Conservation (phyloP, 1,140 invertebrate genomes). For the Pemphigus obesinymphae region DNA sequence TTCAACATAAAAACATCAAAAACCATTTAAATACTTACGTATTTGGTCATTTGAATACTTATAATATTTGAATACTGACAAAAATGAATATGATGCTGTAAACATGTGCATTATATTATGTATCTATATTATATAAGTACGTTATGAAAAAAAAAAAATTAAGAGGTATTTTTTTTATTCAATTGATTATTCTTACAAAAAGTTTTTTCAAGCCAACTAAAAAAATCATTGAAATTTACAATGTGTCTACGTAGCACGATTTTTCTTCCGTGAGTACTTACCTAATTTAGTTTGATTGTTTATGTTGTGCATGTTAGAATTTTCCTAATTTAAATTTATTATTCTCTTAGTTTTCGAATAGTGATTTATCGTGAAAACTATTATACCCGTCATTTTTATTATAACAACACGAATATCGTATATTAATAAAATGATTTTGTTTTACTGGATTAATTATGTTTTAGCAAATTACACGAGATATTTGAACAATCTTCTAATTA, state of each 20-base stretch:
- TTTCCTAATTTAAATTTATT: background rate
- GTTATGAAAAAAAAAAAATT: slow-evolving; percentile 10
- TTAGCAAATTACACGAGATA: background rate
- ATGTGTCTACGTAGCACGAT: background rate
- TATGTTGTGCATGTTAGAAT: background rate
- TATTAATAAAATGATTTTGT: too few species aligned
- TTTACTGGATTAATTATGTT: background rate
- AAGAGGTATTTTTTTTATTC: background rate
- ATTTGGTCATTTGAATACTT: too few species aligned
- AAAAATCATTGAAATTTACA: slow-evolving; percentile 22
- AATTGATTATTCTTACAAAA: slow-evolving; percentile 12
- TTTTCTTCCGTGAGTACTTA: background rate
- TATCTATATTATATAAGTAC: too few species aligned
- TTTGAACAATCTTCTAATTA: background rate
- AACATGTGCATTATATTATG: too few species aligned
- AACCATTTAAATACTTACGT: too few species aligned
- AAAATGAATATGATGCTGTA: too few species aligned
- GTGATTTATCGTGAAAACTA: background rate
- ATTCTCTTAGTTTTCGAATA: background rate
- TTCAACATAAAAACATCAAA: too few species aligned
- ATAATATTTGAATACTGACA: too few species aligned
- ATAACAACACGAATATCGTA: background rate
- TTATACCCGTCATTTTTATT: background rate
- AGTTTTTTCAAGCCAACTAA: background rate
- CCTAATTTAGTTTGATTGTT: background rate